phyloP scores from a whole-genome alignment of 2,113 vertebrate species.

The Ictidomys tridecemlineatus region DNA sequence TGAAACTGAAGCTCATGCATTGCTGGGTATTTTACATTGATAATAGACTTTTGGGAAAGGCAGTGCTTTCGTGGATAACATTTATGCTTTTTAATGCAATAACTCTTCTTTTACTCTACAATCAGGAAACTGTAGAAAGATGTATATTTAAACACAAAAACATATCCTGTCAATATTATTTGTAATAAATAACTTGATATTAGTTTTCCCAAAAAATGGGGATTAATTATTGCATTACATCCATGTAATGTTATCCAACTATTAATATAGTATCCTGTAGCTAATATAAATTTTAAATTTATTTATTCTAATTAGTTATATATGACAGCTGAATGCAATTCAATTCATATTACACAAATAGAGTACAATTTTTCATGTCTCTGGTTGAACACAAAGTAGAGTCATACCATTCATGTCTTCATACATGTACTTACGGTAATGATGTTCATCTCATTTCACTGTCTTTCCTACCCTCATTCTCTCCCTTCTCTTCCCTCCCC shows the following conservation, averaged over 20 bases:
- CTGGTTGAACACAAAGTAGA: too few species aligned
- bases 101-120: background rate
- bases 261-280: slow-evolving; percentile 6
- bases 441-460: too few species aligned
- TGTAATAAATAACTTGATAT: slow-evolving; percentile 49
- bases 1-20: background rate
- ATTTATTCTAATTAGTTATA: too few species aligned
- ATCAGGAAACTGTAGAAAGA: slow-evolving; percentile 8
- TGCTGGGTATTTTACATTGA: background rate
- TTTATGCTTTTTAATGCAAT: background rate
- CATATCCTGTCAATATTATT: background rate
- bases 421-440: too few species aligned
- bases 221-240: slow-evolving; percentile 29
- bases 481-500: too few species aligned
- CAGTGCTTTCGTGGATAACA: background rate
- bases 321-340: too few species aligned
- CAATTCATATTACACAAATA: too few species aligned
- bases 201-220: background rate
- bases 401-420: too few species aligned
- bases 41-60: background rate
- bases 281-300: slow-evolving; percentile 48
- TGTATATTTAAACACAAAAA: slow-evolving; percentile 34
- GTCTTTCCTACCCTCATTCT: too few species aligned
- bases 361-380: too few species aligned
- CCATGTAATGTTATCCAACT: background rate